Conservation (phyloP, 2,888 invertebrate genomes). For the Drosophila nigritarsus region DNA sequence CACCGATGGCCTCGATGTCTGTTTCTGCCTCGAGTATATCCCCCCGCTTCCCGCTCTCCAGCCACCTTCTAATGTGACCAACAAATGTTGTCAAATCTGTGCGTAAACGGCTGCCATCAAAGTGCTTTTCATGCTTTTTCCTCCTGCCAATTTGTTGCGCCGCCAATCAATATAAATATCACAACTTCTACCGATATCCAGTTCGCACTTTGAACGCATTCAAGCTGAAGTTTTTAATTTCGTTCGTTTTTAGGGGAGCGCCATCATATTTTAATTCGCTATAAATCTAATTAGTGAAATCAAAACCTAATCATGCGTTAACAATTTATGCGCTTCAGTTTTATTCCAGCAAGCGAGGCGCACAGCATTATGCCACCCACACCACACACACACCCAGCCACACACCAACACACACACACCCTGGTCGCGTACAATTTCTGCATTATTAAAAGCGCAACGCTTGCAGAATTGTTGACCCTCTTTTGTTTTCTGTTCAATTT, state of each 20-base stretch:
- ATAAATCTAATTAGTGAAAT: conserved; percentile 80
- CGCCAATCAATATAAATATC: conserved; percentile 10
- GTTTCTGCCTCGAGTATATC: conserved; percentile 27
- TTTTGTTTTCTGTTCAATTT: conserved; percentile 5
- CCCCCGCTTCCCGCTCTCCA: background rate
- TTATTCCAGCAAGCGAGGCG: conserved; percentile 43
- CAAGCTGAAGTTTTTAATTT: conserved; percentile 72
- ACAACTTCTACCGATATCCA: background rate
- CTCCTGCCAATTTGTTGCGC: conserved; percentile 5
- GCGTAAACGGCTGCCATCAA: conserved; percentile 66
- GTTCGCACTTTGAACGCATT: conserved; percentile 34
- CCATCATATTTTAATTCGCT: conserved; percentile 67
- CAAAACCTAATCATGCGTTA: conserved; percentile 77
- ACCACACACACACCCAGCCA: background rate
- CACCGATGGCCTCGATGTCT: conserved; percentile 55
- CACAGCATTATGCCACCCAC: conserved; percentile 25
- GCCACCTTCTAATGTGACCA: conserved; percentile 18
- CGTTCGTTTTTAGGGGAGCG: conserved; percentile 33
- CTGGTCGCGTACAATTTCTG: conserved; percentile 23
- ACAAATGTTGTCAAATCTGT: conserved; percentile 76
- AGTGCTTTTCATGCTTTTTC: conserved; percentile 48
- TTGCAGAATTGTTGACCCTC: conserved; percentile 57
- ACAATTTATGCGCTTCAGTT: conserved; percentile 78
- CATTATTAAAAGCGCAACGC: conserved; percentile 55
- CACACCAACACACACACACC: background rate